These are phyloP conservation scores for Eledona agricola DNA, from an alignment of 2,888 invertebrate species.

Conservation along the genomic window DNA sequence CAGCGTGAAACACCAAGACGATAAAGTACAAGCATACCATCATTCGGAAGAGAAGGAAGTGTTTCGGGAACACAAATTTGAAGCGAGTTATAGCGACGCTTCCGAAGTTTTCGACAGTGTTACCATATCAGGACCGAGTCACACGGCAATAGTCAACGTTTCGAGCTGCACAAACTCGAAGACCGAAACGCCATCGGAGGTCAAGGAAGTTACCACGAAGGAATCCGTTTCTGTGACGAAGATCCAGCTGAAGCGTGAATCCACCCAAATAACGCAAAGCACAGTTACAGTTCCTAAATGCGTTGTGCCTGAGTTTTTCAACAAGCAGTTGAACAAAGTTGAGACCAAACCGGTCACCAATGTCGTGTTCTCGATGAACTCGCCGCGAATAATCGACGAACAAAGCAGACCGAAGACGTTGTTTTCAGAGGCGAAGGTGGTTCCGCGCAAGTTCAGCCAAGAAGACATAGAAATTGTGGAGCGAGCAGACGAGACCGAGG, in stretches of 20 bases:
- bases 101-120: slow-evolving; percentile 37
- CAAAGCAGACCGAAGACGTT: slow-evolving; percentile 48
- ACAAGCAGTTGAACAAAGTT: slow-evolving; percentile 76
- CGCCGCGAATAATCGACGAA: slow-evolving; percentile 56
- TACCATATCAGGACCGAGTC: slow-evolving; percentile 57
- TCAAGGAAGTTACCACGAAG: slow-evolving; percentile 47
- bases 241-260: slow-evolving; percentile 67
- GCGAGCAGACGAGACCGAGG: slow-evolving; percentile 49
- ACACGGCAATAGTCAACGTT: slow-evolving; percentile 56
- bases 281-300: slow-evolving; percentile 51
- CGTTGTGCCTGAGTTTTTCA: slow-evolving; percentile 73
- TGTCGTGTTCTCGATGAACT: slow-evolving; percentile 71
- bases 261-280: slow-evolving; percentile 60
- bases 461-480: slow-evolving; percentile 61
- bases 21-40: slow-evolving; percentile 34
- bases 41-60: slow-evolving; percentile 15
- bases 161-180: slow-evolving; percentile 41
- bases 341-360: slow-evolving; percentile 71
- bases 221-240: slow-evolving; percentile 66
- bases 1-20: slow-evolving; percentile 67
- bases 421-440: slow-evolving; percentile 38
- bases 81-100: neutral
- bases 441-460: slow-evolving; percentile 52
- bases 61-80: slow-evolving; percentile 14
- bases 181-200: slow-evolving; percentile 29